phyloP scores from a whole-genome alignment of 1,140 invertebrate species.

The Drosophila pectinifera region DNA sequence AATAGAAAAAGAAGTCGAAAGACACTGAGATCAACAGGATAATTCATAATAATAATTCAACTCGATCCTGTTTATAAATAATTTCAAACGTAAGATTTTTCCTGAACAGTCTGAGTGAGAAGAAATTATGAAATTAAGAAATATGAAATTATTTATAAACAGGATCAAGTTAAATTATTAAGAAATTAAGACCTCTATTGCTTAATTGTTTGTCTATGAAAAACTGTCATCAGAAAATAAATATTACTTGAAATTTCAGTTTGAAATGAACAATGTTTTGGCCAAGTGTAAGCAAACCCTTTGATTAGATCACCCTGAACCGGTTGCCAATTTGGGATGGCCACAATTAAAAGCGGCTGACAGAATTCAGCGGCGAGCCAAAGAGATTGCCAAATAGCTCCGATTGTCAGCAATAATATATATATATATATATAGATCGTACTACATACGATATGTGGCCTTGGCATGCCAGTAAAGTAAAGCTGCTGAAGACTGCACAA shows the following conservation, averaged over 20 bases:
- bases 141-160: neutral
- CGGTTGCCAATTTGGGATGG: slow-evolving; percentile 25
- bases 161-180: neutral
- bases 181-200: too few relatives aligned
- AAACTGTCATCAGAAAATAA: too few relatives aligned
- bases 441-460: neutral
- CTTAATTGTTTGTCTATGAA: too few relatives aligned
- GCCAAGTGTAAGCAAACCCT: slow-evolving; percentile 10
- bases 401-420: slow-evolving; percentile 5
- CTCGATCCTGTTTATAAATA: neutral
- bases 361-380: slow-evolving; percentile 31
- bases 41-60: too few relatives aligned
- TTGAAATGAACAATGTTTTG: too few relatives aligned
- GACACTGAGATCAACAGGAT: too few relatives aligned
- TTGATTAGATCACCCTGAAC: slow-evolving; percentile 48
- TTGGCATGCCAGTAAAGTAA: slow-evolving; percentile 25
- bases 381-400: slow-evolving; percentile 20
- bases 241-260: too few relatives aligned
- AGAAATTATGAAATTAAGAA: too few relatives aligned
- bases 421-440: neutral
- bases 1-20: slow-evolving; percentile 1
- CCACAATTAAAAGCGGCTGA: slow-evolving; percentile 17
- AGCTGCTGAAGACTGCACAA: slow-evolving; percentile 33
- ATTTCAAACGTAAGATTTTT: too few relatives aligned
- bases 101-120: too few relatives aligned